Base-by-base conservation (phyloP, 2,113 vertebrate genomes). In the Clupea harengus region DNA sequence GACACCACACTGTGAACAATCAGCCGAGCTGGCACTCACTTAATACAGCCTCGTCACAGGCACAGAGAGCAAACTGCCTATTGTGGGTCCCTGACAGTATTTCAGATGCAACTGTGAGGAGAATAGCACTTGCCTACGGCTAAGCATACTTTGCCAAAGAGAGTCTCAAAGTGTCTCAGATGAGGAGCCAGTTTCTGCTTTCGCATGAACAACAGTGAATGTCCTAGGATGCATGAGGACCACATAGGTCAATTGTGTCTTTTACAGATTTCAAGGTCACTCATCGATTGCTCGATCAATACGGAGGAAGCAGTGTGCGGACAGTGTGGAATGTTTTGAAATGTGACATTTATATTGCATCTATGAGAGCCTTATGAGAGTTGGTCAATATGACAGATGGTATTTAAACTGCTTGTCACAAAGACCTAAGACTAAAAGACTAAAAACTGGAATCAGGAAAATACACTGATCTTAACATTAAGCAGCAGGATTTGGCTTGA, bases 211-310 rank as follows among this genome's bases (percentile, higher is more conserved):
- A 13, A 72, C 17, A 32, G 3, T 44, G 72, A 15, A 78, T 32
- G 28, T 10, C 39, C 4, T 17, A 32, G 28, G 25, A 78, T 39
- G 72, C 72, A 78, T 32, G 20, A 32, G 10, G 25, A 78, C 28
- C 32, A 32, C 72, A 78, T 39, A 32, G 28, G 72, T 39, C 28
- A 78, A 39, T 39, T 32, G 28, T 78, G 72, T 78, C 72, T 78
- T 78, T 78, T 78, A 39, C 17, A 39, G 72, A 78, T 78, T 78
- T 78, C 25, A 78, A 78, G 72, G 72, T 78, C 72, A 39, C 72
- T 78, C 28, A 78, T 78, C 72, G 72, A 32, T 78, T 17, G 72
- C 25, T 44, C 28, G 20, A 78, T 78, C 72, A 32, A 78, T 78
- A 78, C 0, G 72, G 72, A 11, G 44, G 28, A 32, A 11, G 15